These are phyloP conservation scores for Xylocopa sonorina DNA, from an alignment of 1,140 invertebrate genomes.

Conservation along the genomic window DNA sequence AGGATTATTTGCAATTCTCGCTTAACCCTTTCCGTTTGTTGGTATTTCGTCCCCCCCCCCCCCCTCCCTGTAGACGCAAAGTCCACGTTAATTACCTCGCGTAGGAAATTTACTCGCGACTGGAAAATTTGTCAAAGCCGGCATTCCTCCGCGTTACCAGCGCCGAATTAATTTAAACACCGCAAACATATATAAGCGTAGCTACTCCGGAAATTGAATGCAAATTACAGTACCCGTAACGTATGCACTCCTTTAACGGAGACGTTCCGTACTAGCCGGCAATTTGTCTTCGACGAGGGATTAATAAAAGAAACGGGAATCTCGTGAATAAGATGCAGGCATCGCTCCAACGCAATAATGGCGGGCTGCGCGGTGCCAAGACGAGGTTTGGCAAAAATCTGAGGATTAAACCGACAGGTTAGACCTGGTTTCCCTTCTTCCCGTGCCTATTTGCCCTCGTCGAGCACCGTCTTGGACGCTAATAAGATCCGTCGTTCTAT, in stretches of 20 bases:
- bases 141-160: background rate
- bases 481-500: too few species aligned
- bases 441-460: background rate
- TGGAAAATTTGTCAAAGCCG: background rate
- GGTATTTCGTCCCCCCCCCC: background rate
- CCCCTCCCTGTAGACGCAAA: background rate
- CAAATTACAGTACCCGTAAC: background rate
- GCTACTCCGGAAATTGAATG: background rate
- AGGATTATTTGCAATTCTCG: conserved; percentile 25
- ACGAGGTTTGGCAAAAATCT: conserved; percentile 33
- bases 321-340: conserved; percentile 6
- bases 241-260: background rate
- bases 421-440: conserved; percentile 7
- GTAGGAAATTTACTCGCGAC: background rate
- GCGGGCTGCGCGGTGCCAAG: conserved; percentile 15
- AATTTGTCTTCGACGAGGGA: conserved; percentile 2
- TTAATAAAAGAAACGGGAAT: conserved; percentile 17
- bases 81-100: background rate
- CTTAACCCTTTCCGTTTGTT: background rate
- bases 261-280: background rate
- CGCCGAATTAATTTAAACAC: background rate
- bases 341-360: conserved; percentile 34
- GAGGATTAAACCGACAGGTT: conserved; percentile 9
- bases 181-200: background rate
- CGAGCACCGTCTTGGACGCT: too few species aligned